A percentile compares a stretch with the other conserved stretches of the same genome.
Conservation (phyloP, 2,888 invertebrate genomes). For the Drosophila setosimentum region DNA sequence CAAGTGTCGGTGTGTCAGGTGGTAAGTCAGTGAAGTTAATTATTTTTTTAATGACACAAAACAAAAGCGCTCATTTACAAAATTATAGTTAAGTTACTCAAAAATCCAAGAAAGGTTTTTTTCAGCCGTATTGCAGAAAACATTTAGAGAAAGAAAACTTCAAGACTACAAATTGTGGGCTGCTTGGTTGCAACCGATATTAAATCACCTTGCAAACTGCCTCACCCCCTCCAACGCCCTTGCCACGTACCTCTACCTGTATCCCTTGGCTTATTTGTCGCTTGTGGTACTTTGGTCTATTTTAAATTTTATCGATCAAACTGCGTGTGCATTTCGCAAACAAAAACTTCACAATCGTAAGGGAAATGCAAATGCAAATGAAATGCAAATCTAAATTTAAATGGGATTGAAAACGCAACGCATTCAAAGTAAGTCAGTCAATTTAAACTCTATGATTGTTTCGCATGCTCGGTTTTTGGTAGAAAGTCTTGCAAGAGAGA, state of each 20-base stretch:
- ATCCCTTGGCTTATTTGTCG: neutral
- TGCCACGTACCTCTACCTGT: neutral
- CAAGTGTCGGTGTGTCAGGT: conserved; percentile 5
- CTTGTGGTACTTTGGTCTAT: conserved; percentile 42
- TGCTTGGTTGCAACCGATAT: neutral
- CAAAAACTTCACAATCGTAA: conserved; percentile 33
- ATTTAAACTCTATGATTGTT: neutral
- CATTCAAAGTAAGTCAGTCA: conserved; percentile 1
- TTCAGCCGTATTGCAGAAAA: neutral
- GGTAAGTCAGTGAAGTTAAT: neutral
- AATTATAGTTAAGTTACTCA: neutral
- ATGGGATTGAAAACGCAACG: conserved; percentile 25
- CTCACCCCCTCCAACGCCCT: neutral
- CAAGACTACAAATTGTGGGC: neutral
- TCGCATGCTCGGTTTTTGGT: neutral
- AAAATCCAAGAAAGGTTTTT: neutral
- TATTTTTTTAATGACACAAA: neutral
- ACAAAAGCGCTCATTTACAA: neutral
- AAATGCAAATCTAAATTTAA: conserved; percentile 8
- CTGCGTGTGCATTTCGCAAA: conserved; percentile 46
- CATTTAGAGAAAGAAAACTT: neutral
- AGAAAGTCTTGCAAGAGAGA: conserved; percentile 40
- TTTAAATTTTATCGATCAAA: conserved; percentile 76
- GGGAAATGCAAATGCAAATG: conserved; percentile 17
- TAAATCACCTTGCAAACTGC: neutral